Evolutionary conservation across 2,113 vertebrate species (phyloP).

Genomic region (Eulemur rufifrons): DNA sequence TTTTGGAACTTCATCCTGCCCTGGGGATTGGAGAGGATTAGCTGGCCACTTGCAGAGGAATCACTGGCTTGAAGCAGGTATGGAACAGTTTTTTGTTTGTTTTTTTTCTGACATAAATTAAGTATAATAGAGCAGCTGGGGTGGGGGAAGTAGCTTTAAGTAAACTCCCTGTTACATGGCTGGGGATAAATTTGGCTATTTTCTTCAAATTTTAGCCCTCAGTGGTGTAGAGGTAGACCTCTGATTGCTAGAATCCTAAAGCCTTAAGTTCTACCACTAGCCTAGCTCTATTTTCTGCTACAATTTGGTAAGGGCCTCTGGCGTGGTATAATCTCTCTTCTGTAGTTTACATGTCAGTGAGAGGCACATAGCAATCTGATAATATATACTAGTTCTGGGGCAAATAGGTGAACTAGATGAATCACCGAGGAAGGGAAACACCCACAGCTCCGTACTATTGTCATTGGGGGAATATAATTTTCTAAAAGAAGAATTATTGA

Average conservation of each 20-base stretch:
- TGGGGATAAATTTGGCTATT: neutral
- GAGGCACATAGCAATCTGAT: neutral
- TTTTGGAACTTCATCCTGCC: neutral
- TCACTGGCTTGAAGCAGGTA: too few relatives aligned
- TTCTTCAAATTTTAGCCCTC: neutral
- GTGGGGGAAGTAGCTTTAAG: neutral
- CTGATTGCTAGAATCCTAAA: neutral
- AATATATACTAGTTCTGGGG: neutral
- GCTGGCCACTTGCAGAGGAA: neutral
- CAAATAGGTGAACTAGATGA: neutral
- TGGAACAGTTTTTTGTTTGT: neutral
- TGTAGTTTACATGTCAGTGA: neutral
- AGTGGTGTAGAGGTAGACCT: neutral
- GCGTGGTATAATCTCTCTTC: neutral
- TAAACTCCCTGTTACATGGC: neutral
- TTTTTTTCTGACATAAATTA: neutral
- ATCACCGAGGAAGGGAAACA: neutral
- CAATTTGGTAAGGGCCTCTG: neutral
- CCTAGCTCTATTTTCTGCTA: neutral
- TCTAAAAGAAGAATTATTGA: constrained; percentile 44
- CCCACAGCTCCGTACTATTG: neutral
- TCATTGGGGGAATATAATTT: constrained; percentile 1
- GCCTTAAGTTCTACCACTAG: neutral
- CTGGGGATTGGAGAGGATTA: neutral
- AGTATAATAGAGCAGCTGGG: neutral